Evolutionary conservation across 2,113 vertebrate genomes (phyloP), one percentile per base, ranked within the genome.

Genomic region (Anser cygnoides): DNA sequence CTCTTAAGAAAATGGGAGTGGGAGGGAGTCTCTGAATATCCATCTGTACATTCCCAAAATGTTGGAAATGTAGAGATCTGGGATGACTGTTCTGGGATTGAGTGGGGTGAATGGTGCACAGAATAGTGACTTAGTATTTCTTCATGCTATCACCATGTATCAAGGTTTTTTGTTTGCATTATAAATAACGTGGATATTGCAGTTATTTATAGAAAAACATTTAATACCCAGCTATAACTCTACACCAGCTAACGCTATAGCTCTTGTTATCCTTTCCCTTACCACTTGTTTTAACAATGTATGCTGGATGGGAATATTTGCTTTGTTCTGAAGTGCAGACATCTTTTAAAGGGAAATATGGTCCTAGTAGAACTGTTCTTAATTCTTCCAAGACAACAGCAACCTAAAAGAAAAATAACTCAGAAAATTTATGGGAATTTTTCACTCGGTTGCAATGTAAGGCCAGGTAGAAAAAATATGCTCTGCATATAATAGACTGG

Each of bases 241-340:
- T 41, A 41, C 8, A 41, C 14, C 70, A 7, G 1, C 8, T 5
- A 44, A 63, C 25, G 44, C 29, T 7, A 4, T 16, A 37, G 33
- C 15, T 70, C 39, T 39, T 62, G 5, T 39, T 29, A 7, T 9
- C 10, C n/a, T 5, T 61, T 57, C 8, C 15, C 98, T 98, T 97
- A 99, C 99, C 98, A 4, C 96, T 98, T 85, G 97, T 96, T 96
- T 98, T 97, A 94, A 99, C 96, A 19, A 99, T 20, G 70, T 98
- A 98, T 5, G 98, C 97, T 35, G 98, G 96, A 14, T 87, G 96
- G 33, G 94, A 93, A 5, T 39, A 14, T 35, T 73, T 81, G 9
- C 59, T 89, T 37, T 68, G 80, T 35, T 81, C 68, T 39, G 92
- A 57, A 58, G 84, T 59, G 84, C 98, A 98, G 16, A 33, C 3